phyloP scores from a whole-genome alignment of 2,888 invertebrate species.

The Rhabditoides inermis region DNA sequence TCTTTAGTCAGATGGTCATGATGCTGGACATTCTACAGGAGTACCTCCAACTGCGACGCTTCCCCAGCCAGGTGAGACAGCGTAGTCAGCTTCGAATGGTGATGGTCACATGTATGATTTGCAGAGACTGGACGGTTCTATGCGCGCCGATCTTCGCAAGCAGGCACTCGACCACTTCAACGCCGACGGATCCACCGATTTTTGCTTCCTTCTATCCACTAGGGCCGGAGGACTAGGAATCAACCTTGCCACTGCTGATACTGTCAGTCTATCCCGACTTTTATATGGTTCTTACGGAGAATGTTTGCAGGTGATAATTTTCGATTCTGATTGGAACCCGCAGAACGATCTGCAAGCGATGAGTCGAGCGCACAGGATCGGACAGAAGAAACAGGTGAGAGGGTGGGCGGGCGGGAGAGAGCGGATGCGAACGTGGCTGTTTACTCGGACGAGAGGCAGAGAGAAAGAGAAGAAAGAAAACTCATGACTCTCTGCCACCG shows the following conservation, averaged over 20 bases:
- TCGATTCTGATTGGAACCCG: constrained; percentile 99
- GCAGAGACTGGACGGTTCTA: constrained; percentile 86
- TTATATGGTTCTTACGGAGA: not conserved
- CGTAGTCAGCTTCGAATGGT: no score
- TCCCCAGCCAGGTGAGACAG: constrained; percentile 71
- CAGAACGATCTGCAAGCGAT: constrained; percentile 98
- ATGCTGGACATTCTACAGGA: constrained; percentile 95
- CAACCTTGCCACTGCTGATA: constrained; percentile 95
- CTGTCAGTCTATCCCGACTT: constrained; percentile 77
- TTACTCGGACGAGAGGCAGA: not conserved
- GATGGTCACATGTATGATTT: no score
- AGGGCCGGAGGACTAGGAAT: constrained; percentile 93
- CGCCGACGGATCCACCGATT: constrained; percentile 87
- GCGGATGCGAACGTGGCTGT: not conserved
- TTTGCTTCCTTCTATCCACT: constrained; percentile 91
- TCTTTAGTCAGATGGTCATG: constrained; percentile 98
- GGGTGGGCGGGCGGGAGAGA: no score
- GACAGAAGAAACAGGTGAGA: constrained; percentile 85
- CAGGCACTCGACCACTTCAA: constrained; percentile 97
- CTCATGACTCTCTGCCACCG: no score
- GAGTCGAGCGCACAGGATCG: constrained; percentile 93
- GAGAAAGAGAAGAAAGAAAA: no score
- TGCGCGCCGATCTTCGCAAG: constrained; percentile 85
- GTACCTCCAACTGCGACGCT: constrained; percentile 84
- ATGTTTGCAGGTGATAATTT: constrained; percentile 87